Evolutionary conservation across 2,113 vertebrate species (phyloP).

Genomic region (Dicaeum eximium): DNA sequence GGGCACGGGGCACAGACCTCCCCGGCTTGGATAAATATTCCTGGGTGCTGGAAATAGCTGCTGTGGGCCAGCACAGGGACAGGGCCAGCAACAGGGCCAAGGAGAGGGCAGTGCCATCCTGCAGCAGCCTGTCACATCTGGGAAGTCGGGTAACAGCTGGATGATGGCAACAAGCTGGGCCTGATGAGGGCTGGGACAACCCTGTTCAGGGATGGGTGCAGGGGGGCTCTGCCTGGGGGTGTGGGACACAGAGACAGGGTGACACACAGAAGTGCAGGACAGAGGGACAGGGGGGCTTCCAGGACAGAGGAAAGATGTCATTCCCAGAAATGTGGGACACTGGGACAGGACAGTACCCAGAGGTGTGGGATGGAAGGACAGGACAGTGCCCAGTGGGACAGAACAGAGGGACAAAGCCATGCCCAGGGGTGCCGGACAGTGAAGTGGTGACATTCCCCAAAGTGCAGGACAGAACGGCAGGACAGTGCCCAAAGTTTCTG

Average conservation of each 20-base stretch:
- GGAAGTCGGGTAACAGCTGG: neutral
- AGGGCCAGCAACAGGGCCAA: neutral
- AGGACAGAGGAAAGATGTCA: neutral
- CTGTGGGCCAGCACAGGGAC: neutral
- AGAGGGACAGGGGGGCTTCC: neutral
- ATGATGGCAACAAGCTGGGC: neutral
- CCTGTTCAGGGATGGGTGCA: neutral
- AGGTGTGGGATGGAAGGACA: neutral
- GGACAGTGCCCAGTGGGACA: no score
- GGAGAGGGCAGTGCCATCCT: neutral
- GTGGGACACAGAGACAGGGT: neutral
- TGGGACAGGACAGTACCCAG: neutral
- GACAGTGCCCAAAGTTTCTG: neutral
- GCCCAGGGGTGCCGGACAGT: neutral
- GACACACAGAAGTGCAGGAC: neutral
- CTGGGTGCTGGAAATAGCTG: slow-evolving; percentile 39
- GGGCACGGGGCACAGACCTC: neutral
- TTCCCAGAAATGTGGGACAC: neutral
- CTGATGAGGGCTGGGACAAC: neutral
- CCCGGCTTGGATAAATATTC: neutral
- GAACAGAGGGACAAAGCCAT: neutral
- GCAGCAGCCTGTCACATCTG: neutral
- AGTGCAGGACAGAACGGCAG: neutral
- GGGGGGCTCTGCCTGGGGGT: neutral
- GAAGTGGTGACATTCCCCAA: neutral